Base-by-base conservation (phyloP, 64 coral and sea anemone genomes). In the Hydrozoanthus tunicans region DNA sequence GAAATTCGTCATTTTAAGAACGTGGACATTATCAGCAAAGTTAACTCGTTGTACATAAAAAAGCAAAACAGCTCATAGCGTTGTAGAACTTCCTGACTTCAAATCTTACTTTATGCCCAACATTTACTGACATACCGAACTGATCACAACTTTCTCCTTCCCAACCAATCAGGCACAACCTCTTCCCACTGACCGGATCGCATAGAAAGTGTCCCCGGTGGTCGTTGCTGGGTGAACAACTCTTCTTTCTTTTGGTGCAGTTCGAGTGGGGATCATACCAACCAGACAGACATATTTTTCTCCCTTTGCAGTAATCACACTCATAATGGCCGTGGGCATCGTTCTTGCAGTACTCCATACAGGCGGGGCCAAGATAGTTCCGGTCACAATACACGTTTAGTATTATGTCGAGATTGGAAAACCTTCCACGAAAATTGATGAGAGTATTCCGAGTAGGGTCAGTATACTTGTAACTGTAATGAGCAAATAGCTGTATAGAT, bases 161-260 rank as follows among this genome's bases (percentile, higher is more conserved):
- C 91, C 91, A 92, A 64, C 83, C 70, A 62, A 7, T 23, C 24
- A 85, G 51, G 53, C 91, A 92, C 4, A 86, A 27, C 53, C 78
- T 92, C 20, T 26, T 66, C 51, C 91, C 91, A 74, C 64, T 91
- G 9, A 65, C 62, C 7, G 43, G 66, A 66, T 84, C 24, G 53
- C 91, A 92, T 14, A 23, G 24, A 25, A 77, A 86, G 56, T 92
- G 91, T 1, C 91, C 70, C 32, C 51, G 51, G 7, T 59, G 75
- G 68, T 92, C 91, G 64, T 92, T 92, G n/a, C 81, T 84, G 58
- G 69, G 25, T 10, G 26, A 64, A 57, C 90, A 91, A 55, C 56
- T 65, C 23, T 91, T 43, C 53, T 90, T 90, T 24, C 78, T 58
- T 7, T 14, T 92, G 70, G 59, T 77, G 56, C 91, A 92, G 82